Conservation (phyloP, 2,888 invertebrate species). For the Acanthosepion lycidas region DNA sequence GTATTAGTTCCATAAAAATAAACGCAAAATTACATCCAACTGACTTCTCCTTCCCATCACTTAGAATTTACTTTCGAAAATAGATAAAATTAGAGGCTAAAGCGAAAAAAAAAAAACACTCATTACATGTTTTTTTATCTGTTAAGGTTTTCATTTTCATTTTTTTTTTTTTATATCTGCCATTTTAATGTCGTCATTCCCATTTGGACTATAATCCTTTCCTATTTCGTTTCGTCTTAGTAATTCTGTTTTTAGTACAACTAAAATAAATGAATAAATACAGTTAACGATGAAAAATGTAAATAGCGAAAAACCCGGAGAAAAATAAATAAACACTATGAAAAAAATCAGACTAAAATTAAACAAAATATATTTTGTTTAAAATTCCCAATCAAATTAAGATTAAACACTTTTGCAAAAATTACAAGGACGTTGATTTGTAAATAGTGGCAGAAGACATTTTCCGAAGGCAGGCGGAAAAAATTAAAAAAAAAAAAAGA, state of each 20-base stretch:
- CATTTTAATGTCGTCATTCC: neutral
- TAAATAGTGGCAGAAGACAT: neutral
- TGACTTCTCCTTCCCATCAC: neutral
- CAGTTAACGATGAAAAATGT: neutral
- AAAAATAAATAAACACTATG: neutral
- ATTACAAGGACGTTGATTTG: neutral
- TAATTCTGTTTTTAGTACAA: neutral
- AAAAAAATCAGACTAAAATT: neutral
- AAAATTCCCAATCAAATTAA: neutral
- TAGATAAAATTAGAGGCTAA: neutral
- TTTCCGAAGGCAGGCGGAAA: too few species aligned
- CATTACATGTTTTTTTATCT: neutral
- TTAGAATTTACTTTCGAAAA: neutral
- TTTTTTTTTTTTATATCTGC: neutral
- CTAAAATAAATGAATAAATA: neutral
- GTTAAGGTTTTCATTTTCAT: neutral
- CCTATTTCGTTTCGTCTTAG: neutral
- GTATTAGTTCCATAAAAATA: neutral
- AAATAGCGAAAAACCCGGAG: neutral
- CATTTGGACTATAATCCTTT: neutral
- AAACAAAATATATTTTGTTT: neutral
- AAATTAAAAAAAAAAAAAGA: too few species aligned
- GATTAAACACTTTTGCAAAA: neutral
- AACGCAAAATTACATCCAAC: neutral
- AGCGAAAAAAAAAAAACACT: neutral